A percentile compares a stretch with the other conserved stretches of the same genome.
Evolutionary conservation across 2,113 vertebrate species (phyloP).

Genomic region (Catharus fuscescens): DNA sequence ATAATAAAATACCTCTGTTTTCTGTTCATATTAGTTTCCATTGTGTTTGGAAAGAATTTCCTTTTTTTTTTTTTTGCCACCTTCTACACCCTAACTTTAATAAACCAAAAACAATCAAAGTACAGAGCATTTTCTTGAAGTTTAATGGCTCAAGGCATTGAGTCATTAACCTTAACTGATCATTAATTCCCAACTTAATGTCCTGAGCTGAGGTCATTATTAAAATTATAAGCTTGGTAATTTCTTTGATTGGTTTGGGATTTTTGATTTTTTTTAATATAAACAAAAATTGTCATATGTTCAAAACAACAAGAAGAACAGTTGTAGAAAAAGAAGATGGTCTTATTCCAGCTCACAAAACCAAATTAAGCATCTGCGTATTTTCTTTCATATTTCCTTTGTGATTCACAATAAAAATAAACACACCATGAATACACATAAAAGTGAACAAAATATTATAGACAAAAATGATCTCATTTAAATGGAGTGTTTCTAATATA

Average conservation of each 20-base stretch:
- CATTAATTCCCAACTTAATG: constrained; percentile 71
- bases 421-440: constrained; percentile 43
- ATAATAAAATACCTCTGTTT: background rate
- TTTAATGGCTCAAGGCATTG: constrained; percentile 64
- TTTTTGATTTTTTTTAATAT: background rate
- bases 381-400: background rate
- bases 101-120: constrained; percentile 62
- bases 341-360: background rate
- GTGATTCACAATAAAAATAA: constrained; percentile 59
- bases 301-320: background rate
- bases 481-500: constrained; percentile 49
- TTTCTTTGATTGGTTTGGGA: constrained; percentile 48
- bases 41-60: background rate
- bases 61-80: background rate
- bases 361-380: background rate
- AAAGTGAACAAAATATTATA: constrained; percentile 14
- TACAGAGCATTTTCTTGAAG: constrained; percentile 51
- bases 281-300: background rate
- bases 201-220: constrained; percentile 69
- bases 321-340: background rate
- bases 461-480: background rate
- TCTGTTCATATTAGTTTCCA: background rate
- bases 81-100: constrained; percentile 33
- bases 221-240: constrained; percentile 62
- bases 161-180: constrained; percentile 73